Evolutionary conservation across 1,140 invertebrate genomes (phyloP).

Genomic region (Drosophila yakuba): DNA sequence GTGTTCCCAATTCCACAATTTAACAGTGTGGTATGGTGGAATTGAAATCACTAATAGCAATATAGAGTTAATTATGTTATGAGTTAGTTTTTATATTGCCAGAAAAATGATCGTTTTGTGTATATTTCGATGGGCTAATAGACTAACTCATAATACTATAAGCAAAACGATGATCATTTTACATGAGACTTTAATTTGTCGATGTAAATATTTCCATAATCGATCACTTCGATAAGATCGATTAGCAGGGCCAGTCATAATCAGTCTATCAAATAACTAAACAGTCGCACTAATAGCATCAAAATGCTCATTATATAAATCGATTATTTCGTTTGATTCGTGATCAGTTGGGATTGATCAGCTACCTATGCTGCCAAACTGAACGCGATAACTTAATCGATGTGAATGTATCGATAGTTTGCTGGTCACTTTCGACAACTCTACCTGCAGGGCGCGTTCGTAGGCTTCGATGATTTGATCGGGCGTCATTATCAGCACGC

Average conservation of each 20-base stretch:
- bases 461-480: conserved; percentile 63
- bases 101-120: no score
- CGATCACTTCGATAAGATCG: no score
- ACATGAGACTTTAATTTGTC: no score
- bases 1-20: conserved; percentile 3
- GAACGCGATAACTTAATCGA: neutral
- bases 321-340: no score
- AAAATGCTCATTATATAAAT: no score
- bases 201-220: no score
- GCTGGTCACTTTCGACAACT: neutral
- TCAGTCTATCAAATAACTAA: no score
- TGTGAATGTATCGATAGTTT: neutral
- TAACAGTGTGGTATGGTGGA: neutral
- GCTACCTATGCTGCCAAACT: neutral
- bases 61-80: neutral
- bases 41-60: neutral
- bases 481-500: conserved; percentile 51
- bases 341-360: no score
- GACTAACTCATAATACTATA: neutral
- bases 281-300: no score
- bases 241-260: no score
- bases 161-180: neutral
- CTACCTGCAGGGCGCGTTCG: conserved; percentile 40
- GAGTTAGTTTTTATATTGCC: no score
- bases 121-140: no score